A percentile compares a stretch with the other conserved stretches of the same genome.
These are phyloP conservation scores for Brotula barbata DNA, from an alignment of 2,797 vertebrate genomes.

Conservation along the genomic window DNA sequence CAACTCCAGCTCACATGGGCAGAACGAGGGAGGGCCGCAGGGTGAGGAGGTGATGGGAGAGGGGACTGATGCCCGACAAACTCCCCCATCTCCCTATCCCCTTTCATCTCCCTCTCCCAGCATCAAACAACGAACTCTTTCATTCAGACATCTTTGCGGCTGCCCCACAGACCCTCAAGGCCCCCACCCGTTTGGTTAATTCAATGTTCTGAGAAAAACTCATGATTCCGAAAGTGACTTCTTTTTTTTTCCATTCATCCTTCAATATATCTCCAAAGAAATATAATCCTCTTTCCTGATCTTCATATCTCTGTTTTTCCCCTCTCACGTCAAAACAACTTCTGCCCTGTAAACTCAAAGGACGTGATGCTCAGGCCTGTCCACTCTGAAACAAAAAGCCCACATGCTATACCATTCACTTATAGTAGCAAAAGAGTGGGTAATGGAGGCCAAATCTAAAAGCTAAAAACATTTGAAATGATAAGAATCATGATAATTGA, in stretches of 20 bases:
- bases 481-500: no score
- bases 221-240: slow-evolving; percentile 84
- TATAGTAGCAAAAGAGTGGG: no score
- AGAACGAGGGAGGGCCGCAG: slow-evolving; percentile 68
- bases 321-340: slow-evolving; percentile 44
- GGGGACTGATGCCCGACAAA: slow-evolving; percentile 72
- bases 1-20: slow-evolving; percentile 79
- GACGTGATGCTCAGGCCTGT: slow-evolving; percentile 14
- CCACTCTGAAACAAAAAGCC: neutral
- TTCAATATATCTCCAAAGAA: slow-evolving; percentile 49
- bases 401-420: neutral
- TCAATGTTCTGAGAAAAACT: slow-evolving; percentile 84
- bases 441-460: neutral
- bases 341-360: slow-evolving; percentile 28
- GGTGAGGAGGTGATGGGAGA: slow-evolving; percentile 72
- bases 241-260: slow-evolving; percentile 54
- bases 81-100: slow-evolving; percentile 74
- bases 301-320: slow-evolving; percentile 14
- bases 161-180: slow-evolving; percentile 70
- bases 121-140: slow-evolving; percentile 78
- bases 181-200: slow-evolving; percentile 78
- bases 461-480: no score
- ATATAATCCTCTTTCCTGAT: slow-evolving; percentile 44
- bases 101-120: slow-evolving; percentile 78
- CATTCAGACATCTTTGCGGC: slow-evolving; percentile 75